Evolutionary conservation across 2,113 vertebrate genomes (phyloP).

Genomic region (Hippocampus comes): DNA sequence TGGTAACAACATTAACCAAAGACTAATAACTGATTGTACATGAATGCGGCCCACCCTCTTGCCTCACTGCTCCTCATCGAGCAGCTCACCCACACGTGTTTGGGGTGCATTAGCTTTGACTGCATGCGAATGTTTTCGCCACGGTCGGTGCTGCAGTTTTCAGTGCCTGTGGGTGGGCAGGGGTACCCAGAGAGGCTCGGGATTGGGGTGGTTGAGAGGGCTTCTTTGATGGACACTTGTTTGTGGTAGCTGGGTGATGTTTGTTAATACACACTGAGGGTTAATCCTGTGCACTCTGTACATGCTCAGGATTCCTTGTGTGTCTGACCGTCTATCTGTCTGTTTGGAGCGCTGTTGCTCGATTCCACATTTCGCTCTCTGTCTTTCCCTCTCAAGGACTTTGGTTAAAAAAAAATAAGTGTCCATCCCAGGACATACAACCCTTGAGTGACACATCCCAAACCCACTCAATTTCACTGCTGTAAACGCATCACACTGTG

Average conservation of each 20-base stretch:
- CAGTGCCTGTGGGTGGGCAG: constrained; percentile 71
- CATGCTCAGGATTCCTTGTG: constrained; percentile 77
- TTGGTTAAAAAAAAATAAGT: constrained; percentile 1
- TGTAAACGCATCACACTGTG: constrained; percentile 17
- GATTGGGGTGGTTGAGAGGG: constrained; percentile 51
- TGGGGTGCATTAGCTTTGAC: neutral
- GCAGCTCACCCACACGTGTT: constrained; percentile 3
- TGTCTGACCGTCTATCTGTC: constrained; percentile 43
- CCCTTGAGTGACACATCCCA: constrained; percentile 50
- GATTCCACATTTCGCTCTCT: constrained; percentile 7
- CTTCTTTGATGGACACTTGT: constrained; percentile 78
- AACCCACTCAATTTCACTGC: constrained; percentile 29
- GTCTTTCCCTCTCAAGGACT: constrained; percentile 32
- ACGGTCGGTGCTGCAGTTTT: constrained; percentile 37
- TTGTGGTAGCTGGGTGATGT: constrained; percentile 82
- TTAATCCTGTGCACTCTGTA: constrained; percentile 80
- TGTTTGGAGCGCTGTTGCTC: constrained; percentile 55
- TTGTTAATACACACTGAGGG: constrained; percentile 82
- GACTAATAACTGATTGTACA: constrained; percentile 80
- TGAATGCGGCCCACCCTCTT: constrained; percentile 34
- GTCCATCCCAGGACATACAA: constrained; percentile 10
- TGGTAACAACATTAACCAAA: constrained; percentile 77
- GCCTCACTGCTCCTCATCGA: neutral
- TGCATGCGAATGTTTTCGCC: constrained; percentile 46
- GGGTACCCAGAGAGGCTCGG: constrained; percentile 52